phyloP scores from a whole-genome alignment of 1,140 invertebrate species.

The Meloidogyne floridensis region DNA sequence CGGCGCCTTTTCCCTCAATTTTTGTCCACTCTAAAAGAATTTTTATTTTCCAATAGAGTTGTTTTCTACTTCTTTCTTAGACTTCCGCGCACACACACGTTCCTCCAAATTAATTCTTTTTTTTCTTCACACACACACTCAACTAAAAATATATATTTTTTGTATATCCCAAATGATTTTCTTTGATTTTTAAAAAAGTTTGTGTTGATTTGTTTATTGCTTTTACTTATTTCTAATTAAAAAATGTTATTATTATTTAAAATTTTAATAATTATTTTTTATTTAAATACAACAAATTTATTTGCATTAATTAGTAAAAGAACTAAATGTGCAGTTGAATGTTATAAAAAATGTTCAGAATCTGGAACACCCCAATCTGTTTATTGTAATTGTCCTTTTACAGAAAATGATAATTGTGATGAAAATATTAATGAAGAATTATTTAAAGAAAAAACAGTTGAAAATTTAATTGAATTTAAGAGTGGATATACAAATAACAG shows the following conservation, averaged over 20 bases:
- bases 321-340: conserved; percentile 49
- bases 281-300: neutral
- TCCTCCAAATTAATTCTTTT: neutral
- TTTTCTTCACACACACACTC: neutral
- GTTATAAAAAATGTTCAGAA: conserved; percentile 52
- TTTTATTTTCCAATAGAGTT: neutral
- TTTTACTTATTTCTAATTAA: no score
- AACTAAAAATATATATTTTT: no score
- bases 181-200: no score
- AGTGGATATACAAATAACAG: conserved; percentile 46
- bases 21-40: neutral
- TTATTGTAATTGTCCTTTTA: conserved; percentile 55
- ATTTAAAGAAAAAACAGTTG: conserved; percentile 35
- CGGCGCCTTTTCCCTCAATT: neutral
- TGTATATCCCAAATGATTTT: no score
- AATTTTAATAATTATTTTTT: neutral
- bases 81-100: no score
- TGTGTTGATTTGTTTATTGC: no score
- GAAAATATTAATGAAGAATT: conserved; percentile 52
- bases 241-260: neutral
- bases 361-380: conserved; percentile 55
- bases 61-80: neutral
- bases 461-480: conserved; percentile 29
- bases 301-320: conserved; percentile 25
- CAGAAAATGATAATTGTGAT: conserved; percentile 41